phyloP scores from a whole-genome alignment of 2,113 vertebrate species.

The Bos indicus region DNA sequence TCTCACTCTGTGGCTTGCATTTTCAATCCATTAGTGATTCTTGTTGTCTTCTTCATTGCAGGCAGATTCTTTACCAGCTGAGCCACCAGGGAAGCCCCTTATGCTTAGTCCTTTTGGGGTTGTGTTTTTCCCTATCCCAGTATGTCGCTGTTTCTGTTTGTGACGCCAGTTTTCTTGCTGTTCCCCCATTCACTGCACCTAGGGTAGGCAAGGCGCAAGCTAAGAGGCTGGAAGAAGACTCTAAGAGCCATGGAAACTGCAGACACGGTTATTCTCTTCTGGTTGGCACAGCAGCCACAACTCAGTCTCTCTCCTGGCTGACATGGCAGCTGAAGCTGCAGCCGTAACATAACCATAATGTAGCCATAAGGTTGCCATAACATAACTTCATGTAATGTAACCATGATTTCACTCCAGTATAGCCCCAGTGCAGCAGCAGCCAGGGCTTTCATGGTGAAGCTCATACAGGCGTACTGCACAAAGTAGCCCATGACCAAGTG shows the following conservation, averaged over 20 bases:
- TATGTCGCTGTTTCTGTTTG: background rate
- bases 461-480: background rate
- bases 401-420: background rate
- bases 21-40: background rate
- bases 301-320: background rate
- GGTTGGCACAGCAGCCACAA: background rate
- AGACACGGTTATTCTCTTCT: background rate
- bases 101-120: background rate
- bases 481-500: background rate
- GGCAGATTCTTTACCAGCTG: background rate
- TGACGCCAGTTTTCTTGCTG: background rate
- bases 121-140: background rate
- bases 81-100: background rate
- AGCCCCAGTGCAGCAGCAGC: background rate
- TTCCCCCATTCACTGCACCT: background rate
- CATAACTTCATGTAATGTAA: background rate
- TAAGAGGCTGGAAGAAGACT: background rate
- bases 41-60: background rate
- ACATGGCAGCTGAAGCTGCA: background rate
- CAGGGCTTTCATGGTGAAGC: background rate
- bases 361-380: background rate
- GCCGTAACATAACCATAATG: background rate
- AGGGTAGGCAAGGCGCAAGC: background rate
- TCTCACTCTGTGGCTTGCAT: background rate
- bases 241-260: background rate